Evolutionary conservation across 2,888 invertebrate genomes (phyloP).

Genomic region (Heliothis peltigera): DNA sequence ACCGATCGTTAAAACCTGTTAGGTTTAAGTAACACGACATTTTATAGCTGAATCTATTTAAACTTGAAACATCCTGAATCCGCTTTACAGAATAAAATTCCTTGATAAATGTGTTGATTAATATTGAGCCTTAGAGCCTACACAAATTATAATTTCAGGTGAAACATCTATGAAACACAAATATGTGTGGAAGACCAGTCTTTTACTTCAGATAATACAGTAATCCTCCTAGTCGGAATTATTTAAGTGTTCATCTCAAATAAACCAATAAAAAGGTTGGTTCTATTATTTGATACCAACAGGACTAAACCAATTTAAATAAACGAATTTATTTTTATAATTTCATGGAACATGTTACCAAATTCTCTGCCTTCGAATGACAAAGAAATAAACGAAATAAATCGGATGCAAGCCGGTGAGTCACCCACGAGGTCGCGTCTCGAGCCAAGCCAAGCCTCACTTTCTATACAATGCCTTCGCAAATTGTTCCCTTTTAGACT

Average conservation of each 20-base stretch:
- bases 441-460: constrained; percentile 67
- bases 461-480: constrained; percentile 74
- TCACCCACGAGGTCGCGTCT: constrained; percentile 70
- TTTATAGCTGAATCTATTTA: background rate
- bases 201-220: too few relatives aligned
- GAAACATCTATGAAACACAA: too few relatives aligned
- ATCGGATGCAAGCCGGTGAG: constrained; percentile 65
- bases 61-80: background rate
- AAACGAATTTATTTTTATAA: constrained; percentile 18
- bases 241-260: background rate
- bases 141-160: constrained; percentile 1
- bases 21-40: too few relatives aligned
- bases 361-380: constrained; percentile 46
- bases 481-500: constrained; percentile 67
- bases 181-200: too few relatives aligned
- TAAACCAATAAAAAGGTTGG: background rate
- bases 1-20: background rate
- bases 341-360: constrained; percentile 28
- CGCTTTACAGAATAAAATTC: too few relatives aligned
- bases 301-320: constrained; percentile 5
- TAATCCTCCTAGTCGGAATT: too few relatives aligned
- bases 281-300: background rate
- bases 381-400: constrained; percentile 52
- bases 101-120: too few relatives aligned
- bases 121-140: constrained; percentile 9